Base-by-base conservation (phyloP, 1,140 invertebrate species). In the Drosophila eugracilis region DNA sequence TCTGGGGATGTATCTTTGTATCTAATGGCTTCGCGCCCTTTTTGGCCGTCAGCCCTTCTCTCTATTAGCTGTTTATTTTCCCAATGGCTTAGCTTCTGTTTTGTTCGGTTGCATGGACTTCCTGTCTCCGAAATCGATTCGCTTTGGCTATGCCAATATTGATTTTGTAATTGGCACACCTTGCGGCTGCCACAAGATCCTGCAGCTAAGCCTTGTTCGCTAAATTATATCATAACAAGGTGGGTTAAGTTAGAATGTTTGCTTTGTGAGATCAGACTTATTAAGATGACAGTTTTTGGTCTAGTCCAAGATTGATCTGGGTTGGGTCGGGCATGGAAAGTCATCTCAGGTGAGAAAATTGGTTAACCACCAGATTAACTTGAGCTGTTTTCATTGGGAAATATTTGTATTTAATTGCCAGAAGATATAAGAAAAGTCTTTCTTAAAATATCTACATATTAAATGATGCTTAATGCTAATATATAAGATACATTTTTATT, bases 81-180 rank as follows among this genome's bases (percentile, higher is more conserved):
- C 7, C 30, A 67, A n/a, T 6, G 63, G 59, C 74, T 88, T 45
- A 78, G 74, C 83, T 59, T 42, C 58, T 70, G 55, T 53, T 19
- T 30, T 28, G 42, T 53, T 53, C 52, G 32, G 47, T 32, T 44
- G 32, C 44, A 49, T 28, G 50, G 45, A 57, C 62, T 60, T 49
- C 62, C 62, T 66, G 63, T 14, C 60, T 14, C 34, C 37, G 44
- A 53, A 42, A 44, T 49, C 54, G 42, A 49, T 60, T 66, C 76
- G 52, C 66, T 85, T 72, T 42, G 69, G 52, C 57, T 44, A 22
- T 37, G 50, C 53, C 52, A 86, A 86, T 86, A 86, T 86, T 86
- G 59, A 83, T 83, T 86, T 83, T 72, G 75, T 78, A 75, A 88
- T 75, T 79, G 48, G 70, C 55, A 57, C 63, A 83, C 42, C 65